Evolutionary conservation across 2,113 vertebrate genomes (phyloP).

Genomic region (Zosterops pallidus): DNA sequence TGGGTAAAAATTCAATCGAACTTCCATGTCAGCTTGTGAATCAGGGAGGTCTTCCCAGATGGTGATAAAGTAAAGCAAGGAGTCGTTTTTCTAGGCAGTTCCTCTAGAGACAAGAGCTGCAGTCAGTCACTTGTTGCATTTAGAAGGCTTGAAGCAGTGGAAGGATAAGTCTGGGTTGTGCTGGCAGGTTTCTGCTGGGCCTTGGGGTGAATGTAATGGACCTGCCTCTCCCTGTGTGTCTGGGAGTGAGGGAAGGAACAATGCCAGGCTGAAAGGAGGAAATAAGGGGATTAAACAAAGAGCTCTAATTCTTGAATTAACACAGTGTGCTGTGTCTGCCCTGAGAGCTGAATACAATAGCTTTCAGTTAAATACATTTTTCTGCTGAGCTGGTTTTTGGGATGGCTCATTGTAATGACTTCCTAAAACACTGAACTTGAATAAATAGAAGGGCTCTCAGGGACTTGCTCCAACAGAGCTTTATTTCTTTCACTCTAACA

Average conservation of each 20-base stretch:
- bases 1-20: background rate
- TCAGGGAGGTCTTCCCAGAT: background rate
- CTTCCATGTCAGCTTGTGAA: background rate
- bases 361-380: slow-evolving; percentile 45
- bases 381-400: slow-evolving; percentile 37
- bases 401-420: slow-evolving; percentile 42
- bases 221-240: background rate
- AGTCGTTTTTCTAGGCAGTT: background rate
- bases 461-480: background rate
- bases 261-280: slow-evolving; percentile 11
- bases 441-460: background rate
- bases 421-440: slow-evolving; percentile 36
- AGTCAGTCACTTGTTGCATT: background rate
- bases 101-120: background rate
- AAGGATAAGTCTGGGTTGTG: background rate
- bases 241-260: background rate
- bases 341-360: slow-evolving; percentile 19
- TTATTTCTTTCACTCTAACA: slow-evolving; percentile 18
- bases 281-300: slow-evolving; percentile 53
- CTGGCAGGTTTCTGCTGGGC: background rate
- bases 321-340: background rate
- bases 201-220: background rate
- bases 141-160: background rate
- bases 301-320: slow-evolving; percentile 47
- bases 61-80: background rate